A percentile compares a stretch with the other conserved stretches of the same genome.
phyloP scores from a whole-genome alignment of 2,113 vertebrate species.

The Eudyptes chrysolophus region DNA sequence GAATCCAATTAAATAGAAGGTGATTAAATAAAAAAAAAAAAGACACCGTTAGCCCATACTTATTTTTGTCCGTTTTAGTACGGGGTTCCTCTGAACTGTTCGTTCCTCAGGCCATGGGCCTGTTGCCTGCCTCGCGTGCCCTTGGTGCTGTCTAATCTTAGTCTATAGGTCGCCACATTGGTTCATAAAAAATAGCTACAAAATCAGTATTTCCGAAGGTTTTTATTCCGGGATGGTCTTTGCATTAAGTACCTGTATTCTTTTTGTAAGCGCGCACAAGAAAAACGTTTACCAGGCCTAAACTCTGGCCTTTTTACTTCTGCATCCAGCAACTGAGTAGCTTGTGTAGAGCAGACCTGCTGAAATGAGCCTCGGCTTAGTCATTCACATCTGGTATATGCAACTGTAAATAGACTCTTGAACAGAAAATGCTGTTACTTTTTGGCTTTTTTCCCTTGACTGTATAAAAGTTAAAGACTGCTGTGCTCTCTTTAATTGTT shows the following conservation, averaged over 20 bases:
- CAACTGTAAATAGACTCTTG: not conserved
- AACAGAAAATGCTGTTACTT: not conserved
- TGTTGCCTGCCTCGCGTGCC: not conserved
- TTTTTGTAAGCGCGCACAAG: not conserved
- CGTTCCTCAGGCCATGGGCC: not conserved
- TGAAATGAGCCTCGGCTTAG: not conserved
- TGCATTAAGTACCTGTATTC: not conserved
- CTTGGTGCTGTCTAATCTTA: not conserved
- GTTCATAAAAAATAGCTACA: not conserved
- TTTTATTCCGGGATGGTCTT: not conserved
- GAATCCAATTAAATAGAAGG: not conserved
- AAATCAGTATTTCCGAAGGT: not conserved
- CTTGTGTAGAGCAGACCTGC: not conserved
- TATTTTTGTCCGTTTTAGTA: not conserved
- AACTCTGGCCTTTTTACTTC: not conserved
- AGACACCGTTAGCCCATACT: accelerated
- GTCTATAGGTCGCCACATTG: not conserved
- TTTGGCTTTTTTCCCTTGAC: not conserved
- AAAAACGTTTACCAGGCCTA: not conserved
- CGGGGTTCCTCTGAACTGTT: not conserved
- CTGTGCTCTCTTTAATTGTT: not conserved
- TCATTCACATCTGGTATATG: not conserved
- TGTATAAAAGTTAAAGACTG: not conserved
- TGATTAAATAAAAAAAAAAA: not conserved
- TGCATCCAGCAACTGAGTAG: accelerated